Evolutionary conservation across 1,140 invertebrate species (phyloP).

Genomic region (Eumeta japonica): DNA sequence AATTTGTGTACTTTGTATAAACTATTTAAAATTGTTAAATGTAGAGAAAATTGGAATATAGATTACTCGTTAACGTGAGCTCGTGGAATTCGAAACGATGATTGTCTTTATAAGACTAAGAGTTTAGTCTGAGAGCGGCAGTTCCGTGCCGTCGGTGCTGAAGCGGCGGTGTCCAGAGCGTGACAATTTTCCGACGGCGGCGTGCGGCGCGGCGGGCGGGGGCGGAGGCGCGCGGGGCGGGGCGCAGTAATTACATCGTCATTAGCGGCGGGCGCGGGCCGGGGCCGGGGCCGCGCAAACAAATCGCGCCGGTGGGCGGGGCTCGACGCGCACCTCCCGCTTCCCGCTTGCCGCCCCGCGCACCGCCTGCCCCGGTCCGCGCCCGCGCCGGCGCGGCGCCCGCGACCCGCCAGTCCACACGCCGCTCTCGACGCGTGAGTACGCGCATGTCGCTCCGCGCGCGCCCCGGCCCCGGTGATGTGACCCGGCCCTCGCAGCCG

Average conservation of each 20-base stretch:
- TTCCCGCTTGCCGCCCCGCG: slow-evolving; percentile 18
- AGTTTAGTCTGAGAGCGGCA: too few relatives aligned
- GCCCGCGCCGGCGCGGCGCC: slow-evolving; percentile 26
- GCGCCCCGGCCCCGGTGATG: slow-evolving; percentile 37
- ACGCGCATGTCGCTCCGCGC: slow-evolving; percentile 52
- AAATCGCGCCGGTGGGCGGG: slow-evolving; percentile 12
- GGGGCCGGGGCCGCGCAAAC: slow-evolving; percentile 18
- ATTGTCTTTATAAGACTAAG: too few relatives aligned
- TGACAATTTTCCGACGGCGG: slow-evolving; percentile 2
- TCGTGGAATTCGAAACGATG: too few relatives aligned
- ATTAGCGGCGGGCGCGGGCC: slow-evolving; percentile 30
- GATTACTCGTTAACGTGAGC: too few relatives aligned
- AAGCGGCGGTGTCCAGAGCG: too few relatives aligned
- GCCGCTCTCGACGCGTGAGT: slow-evolving; percentile 52
- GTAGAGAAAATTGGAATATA: too few relatives aligned
- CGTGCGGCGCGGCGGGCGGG: slow-evolving; percentile 7
- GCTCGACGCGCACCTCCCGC: slow-evolving; percentile 10
- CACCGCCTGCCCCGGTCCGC: slow-evolving; percentile 27
- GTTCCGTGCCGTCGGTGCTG: too few relatives aligned
- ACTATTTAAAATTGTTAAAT: too few relatives aligned
- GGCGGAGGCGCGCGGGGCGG: slow-evolving; percentile 16
- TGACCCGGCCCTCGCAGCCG: slow-evolving; percentile 54
- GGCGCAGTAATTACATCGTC: slow-evolving; percentile 30
- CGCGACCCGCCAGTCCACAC: slow-evolving; percentile 41
- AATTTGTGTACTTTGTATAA: too few relatives aligned